phyloP scores from a whole-genome alignment of 2,797 vertebrate genomes.

The Calcarius lapponicus region DNA sequence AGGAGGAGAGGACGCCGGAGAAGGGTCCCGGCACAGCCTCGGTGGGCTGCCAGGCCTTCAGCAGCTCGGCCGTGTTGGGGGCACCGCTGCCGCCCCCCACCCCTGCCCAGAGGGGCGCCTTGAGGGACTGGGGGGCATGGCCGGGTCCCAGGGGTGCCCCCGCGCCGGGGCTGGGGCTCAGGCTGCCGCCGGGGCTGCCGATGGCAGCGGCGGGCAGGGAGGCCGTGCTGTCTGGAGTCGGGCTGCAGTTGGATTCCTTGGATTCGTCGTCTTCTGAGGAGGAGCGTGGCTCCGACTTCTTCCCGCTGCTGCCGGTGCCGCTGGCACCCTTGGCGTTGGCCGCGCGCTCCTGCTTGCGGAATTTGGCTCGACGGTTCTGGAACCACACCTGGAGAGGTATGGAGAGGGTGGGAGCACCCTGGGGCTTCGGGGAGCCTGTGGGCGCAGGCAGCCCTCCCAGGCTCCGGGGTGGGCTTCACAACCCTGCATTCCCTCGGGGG shows the following conservation, averaged over 20 bases:
- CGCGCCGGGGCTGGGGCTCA: conserved; percentile 87
- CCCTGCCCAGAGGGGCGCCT: conserved; percentile 86
- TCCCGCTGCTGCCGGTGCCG: conserved; percentile 71
- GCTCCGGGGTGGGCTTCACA: background rate
- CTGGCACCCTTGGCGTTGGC: conserved; percentile 85
- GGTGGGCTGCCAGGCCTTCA: conserved; percentile 93
- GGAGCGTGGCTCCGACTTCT: conserved; percentile 84
- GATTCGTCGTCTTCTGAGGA: conserved; percentile 95
- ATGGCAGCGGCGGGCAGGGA: conserved; percentile 86
- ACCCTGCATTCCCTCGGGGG: background rate
- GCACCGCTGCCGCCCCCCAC: conserved; percentile 75
- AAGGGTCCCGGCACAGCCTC: conserved; percentile 92
- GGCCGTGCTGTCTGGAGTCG: conserved; percentile 95
- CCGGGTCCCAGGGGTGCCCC: conserved; percentile 76
- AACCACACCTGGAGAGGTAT: background rate
- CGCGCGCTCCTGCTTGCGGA: conserved; percentile 91
- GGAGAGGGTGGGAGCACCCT: background rate
- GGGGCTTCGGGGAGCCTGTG: background rate
- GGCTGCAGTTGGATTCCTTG: conserved; percentile 95
- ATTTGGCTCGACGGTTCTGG: conserved; percentile 71
- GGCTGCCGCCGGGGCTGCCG: conserved; percentile 84
- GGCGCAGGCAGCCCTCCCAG: background rate
- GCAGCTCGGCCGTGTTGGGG: conserved; percentile 85
- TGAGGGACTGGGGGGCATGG: conserved; percentile 85
- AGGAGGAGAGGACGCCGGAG: conserved; percentile 92